Percentiles rank a stretch among this genome's conserved stretches.
phyloP scores from a whole-genome alignment of 53 echinoderm and acorn worm species.

The Temnopleurus reevesii region DNA sequence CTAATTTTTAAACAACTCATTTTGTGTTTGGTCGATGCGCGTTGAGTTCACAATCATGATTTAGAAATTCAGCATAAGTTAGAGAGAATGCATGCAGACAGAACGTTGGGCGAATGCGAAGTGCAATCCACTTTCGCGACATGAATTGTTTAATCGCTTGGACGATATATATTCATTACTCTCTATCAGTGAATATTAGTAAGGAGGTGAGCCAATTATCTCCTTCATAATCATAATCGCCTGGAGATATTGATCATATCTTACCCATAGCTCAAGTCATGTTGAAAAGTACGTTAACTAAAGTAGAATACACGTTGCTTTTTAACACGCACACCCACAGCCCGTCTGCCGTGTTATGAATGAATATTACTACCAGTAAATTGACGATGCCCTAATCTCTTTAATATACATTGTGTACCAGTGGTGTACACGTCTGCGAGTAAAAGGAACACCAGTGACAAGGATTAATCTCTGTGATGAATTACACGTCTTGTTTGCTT shows the following conservation, averaged over 20 bases:
- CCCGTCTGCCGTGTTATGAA: background rate
- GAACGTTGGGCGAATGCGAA: too few species aligned
- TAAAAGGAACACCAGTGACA: slow-evolving; percentile 1
- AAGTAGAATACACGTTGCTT: background rate
- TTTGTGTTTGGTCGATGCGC: background rate
- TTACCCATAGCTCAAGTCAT: background rate
- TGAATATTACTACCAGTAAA: slow-evolving; percentile 10
- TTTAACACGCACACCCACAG: background rate
- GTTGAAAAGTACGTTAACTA: slow-evolving; percentile 3
- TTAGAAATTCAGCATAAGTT: background rate
- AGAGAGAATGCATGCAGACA: background rate
- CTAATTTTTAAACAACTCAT: background rate
- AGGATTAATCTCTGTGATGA: slow-evolving; percentile 17
- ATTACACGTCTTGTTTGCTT: slow-evolving; percentile 28
- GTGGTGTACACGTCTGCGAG: too few species aligned
- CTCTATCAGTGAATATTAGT: slow-evolving; percentile 35
- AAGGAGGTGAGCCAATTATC: slow-evolving; percentile 47
- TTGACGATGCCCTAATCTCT: slow-evolving; percentile 1
- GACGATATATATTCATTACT: slow-evolving; percentile 40
- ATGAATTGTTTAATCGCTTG: background rate
- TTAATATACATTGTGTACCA: slow-evolving; percentile 10
- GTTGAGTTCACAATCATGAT: background rate
- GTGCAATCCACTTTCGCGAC: slow-evolving; percentile 39
- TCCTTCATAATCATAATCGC: background rate
- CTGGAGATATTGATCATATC: slow-evolving; percentile 45